Evolutionary conservation across 1,140 invertebrate genomes (phyloP).

Genomic region (Drosophila ironensis): DNA sequence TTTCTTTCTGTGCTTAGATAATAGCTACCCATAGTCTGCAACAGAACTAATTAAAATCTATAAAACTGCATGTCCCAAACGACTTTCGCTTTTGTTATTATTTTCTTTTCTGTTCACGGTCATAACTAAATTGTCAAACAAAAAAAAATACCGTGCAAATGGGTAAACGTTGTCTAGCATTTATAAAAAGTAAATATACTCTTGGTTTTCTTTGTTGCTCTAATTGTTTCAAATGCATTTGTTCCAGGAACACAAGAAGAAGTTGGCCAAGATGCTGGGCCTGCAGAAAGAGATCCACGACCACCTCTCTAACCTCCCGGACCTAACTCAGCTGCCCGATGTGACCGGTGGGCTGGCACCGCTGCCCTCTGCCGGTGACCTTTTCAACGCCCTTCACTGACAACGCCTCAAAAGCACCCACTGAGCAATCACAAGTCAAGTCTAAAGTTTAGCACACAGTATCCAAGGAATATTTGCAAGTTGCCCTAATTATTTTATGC

Average conservation of each 20-base stretch:
- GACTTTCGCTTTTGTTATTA: too few species aligned
- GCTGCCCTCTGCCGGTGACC: constrained; percentile 95
- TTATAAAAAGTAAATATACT: too few species aligned
- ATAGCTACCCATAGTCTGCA: too few species aligned
- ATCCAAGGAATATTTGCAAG: too few species aligned
- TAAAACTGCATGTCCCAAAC: too few species aligned
- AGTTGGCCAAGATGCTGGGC: constrained; percentile 91
- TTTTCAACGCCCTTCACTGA: constrained; percentile 87
- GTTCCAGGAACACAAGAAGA: constrained; percentile 94
- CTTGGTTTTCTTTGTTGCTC: not conserved
- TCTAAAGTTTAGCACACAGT: constrained; percentile 24
- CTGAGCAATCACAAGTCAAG: not conserved
- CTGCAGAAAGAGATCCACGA: constrained; percentile 94
- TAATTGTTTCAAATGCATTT: too few species aligned
- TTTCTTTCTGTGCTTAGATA: not conserved
- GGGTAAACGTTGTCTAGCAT: too few species aligned
- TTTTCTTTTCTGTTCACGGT: not conserved
- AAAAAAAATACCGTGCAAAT: too few species aligned
- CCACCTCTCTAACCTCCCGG: constrained; percentile 95
- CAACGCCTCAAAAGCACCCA: not conserved
- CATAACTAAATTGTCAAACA: too few species aligned
- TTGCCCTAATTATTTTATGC: not conserved
- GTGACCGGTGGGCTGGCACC: constrained; percentile 95
- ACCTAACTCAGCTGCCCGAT: constrained; percentile 94
- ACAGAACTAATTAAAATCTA: not conserved